Percentiles rank a stretch among this genome's conserved stretches.
Evolutionary conservation across 2,113 vertebrate species (phyloP).

Genomic region (Hypomesus transpacificus): DNA sequence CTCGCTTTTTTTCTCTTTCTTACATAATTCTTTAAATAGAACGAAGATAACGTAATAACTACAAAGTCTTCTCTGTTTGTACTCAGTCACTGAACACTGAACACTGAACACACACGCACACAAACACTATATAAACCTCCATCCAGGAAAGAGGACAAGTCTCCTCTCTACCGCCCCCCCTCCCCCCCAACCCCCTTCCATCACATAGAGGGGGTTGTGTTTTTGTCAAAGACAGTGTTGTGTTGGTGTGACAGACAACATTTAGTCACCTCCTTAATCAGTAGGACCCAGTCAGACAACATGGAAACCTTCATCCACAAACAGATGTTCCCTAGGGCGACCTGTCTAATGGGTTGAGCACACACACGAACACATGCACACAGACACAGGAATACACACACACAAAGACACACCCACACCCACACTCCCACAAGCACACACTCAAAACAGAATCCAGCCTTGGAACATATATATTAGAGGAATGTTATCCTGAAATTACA

Average conservation of each 20-base stretch:
- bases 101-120: not conserved
- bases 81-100: constrained; percentile 36
- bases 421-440: too few species aligned
- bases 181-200: too few species aligned
- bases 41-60: constrained; percentile 38
- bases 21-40: constrained; percentile 41
- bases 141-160: too few species aligned
- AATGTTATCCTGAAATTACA: constrained; percentile 28
- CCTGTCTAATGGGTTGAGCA: too few species aligned
- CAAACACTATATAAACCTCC: too few species aligned
- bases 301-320: constrained; percentile 28
- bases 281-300: constrained; percentile 8
- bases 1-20: constrained; percentile 40
- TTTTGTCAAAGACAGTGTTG: constrained; percentile 15
- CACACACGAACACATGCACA: too few species aligned
- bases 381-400: too few species aligned
- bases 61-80: constrained; percentile 53
- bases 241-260: not conserved
- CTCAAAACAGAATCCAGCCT: not conserved
- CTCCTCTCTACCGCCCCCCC: too few species aligned
- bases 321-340: constrained; percentile 35
- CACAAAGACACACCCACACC: too few species aligned
- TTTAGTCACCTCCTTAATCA: constrained; percentile 41
- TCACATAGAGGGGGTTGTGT: too few species aligned
- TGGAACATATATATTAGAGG: constrained; percentile 21